These are phyloP conservation scores for Pseudomyrmex pallidus DNA, from an alignment of 1,140 invertebrate species.

Conservation along the genomic window DNA sequence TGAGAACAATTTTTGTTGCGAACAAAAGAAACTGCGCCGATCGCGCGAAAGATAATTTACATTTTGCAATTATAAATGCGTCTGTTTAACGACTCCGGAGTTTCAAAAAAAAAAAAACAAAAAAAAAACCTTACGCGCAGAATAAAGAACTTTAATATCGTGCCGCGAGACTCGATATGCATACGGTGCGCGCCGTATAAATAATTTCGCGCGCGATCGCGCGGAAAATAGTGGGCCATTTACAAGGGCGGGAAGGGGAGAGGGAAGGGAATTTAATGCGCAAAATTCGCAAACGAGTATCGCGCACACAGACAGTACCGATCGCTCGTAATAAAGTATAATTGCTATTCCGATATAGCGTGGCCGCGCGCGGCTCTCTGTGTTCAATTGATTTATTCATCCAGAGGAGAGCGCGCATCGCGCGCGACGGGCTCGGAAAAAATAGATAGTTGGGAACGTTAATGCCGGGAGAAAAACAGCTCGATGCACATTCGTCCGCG, in stretches of 20 bases:
- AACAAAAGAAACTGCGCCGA: too few species aligned
- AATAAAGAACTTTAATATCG: constrained; percentile 26
- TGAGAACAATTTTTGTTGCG: too few species aligned
- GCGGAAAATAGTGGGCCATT: constrained; percentile 31
- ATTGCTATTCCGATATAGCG: constrained; percentile 34
- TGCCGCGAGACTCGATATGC: not conserved
- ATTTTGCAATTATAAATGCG: too few species aligned
- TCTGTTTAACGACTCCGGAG: too few species aligned
- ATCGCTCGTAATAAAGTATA: constrained; percentile 52
- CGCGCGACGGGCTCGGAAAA: constrained; percentile 10
- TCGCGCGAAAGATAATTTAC: too few species aligned
- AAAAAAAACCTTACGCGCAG: not conserved
- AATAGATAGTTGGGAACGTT: constrained; percentile 24
- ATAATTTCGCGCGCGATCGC: constrained; percentile 19
- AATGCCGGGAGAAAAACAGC: not conserved
- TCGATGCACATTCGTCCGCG: constrained; percentile 10
- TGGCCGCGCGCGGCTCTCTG: not conserved
- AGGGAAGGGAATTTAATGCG: constrained; percentile 17
- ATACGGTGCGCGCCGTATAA: not conserved
- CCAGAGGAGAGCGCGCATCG: not conserved
- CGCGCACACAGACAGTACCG: not conserved
- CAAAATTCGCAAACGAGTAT: constrained; percentile 25
- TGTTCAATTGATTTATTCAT: constrained; percentile 41
- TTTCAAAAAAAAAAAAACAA: not conserved
- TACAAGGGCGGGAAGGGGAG: not conserved